phyloP scores from a whole-genome alignment of 2,113 vertebrate species.

The Spizaetus ornatus region DNA sequence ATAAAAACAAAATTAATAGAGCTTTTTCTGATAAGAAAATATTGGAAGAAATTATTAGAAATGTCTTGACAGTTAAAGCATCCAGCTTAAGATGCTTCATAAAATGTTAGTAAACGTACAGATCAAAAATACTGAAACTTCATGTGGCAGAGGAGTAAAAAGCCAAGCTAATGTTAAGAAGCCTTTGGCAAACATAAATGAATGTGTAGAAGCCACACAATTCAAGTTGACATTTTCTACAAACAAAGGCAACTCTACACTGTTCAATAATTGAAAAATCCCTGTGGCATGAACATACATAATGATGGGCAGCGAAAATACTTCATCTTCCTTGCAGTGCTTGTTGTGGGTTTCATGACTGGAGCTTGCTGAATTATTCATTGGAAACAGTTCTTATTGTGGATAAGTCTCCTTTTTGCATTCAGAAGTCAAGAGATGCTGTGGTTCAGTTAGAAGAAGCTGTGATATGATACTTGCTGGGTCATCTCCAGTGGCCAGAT shows the following conservation, averaged over 20 bases:
- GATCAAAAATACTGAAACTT: neutral
- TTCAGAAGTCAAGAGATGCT: neutral
- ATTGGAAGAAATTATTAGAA: neutral
- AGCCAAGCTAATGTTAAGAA: neutral
- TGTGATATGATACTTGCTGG: neutral
- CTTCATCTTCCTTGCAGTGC: constrained; percentile 7
- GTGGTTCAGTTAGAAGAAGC: neutral
- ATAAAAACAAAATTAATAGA: neutral
- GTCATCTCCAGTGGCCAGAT: neutral
- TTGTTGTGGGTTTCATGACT: constrained; percentile 17
- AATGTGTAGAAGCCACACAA: neutral
- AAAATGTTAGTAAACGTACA: neutral
- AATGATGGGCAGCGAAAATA: constrained; percentile 30
- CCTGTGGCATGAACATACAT: constrained; percentile 43
- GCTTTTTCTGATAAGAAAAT: neutral
- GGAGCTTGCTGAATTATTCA: constrained; percentile 45
- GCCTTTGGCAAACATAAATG: constrained; percentile 21
- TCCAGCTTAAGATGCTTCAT: neutral
- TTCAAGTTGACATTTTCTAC: constrained; percentile 39
- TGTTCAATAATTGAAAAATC: constrained; percentile 60
- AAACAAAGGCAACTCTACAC: constrained; percentile 33
- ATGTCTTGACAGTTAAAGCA: neutral
- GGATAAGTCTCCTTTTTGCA: neutral
- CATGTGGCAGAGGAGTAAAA: neutral
- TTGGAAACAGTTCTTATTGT: neutral